Conservation (phyloP, 2,113 vertebrate species). For the Etheostoma cragini region DNA sequence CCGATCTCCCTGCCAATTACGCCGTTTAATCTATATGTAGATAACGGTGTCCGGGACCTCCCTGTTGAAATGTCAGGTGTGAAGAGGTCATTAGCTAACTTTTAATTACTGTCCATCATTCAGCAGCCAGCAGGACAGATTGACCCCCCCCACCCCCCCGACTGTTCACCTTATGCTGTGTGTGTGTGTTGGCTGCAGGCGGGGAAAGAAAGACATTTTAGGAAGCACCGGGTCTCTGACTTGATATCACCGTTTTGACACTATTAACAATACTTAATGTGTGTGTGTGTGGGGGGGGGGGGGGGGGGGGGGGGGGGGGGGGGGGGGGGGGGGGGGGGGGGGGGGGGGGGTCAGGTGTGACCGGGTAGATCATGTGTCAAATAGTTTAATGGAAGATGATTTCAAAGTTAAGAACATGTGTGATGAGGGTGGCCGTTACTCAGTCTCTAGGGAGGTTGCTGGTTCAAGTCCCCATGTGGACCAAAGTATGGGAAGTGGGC, state of each 20-base stretch:
- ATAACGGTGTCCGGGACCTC: slow-evolving; percentile 92
- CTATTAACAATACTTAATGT: slow-evolving; percentile 67
- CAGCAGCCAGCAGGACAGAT: slow-evolving; percentile 82
- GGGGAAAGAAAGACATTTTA: slow-evolving; percentile 57
- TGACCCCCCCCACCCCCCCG: slow-evolving; percentile 59
- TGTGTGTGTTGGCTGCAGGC: slow-evolving; percentile 66
- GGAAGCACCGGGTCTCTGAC: slow-evolving; percentile 64
- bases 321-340: background rate
- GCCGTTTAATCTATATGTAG: slow-evolving; percentile 99
- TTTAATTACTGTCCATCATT: slow-evolving; percentile 99
- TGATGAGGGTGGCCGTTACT: too few species aligned
- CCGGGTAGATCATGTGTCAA: slow-evolving; percentile 59
- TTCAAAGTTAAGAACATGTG: slow-evolving; percentile 25
- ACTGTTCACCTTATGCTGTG: slow-evolving; percentile 75
- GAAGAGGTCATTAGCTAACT: slow-evolving; percentile 97
- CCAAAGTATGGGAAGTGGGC: too few species aligned
- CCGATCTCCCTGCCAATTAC: slow-evolving; percentile 94
- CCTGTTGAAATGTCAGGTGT: slow-evolving; percentile 96
- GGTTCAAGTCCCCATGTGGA: too few species aligned
- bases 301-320: slow-evolving; percentile 1
- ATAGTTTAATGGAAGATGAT: slow-evolving; percentile 48
- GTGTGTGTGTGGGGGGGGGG: background rate
- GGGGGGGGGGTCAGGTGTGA: slow-evolving; percentile 35
- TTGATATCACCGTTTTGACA: slow-evolving; percentile 71
- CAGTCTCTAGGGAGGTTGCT: too few species aligned